phyloP scores from a whole-genome alignment of 2,797 vertebrate species.

The Paramormyrops hopkinsi region DNA sequence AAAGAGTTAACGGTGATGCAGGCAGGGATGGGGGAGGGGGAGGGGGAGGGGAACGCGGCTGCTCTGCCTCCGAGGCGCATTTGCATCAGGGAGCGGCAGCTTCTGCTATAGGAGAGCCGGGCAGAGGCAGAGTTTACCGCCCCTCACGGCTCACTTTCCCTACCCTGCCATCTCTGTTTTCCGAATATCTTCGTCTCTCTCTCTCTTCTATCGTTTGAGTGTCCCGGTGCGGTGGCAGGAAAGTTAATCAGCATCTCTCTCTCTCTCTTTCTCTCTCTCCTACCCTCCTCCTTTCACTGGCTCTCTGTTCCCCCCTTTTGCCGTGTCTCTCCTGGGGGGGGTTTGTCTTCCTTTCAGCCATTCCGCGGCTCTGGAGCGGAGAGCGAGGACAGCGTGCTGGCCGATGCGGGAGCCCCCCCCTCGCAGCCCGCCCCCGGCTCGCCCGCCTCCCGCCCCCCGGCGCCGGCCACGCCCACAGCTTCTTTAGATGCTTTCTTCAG shows the following conservation, averaged over 20 bases:
- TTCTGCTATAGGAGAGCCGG: conserved; percentile 30
- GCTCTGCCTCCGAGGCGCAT: conserved; percentile 30
- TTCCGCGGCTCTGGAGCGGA: background rate
- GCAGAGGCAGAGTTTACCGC: conserved; percentile 11
- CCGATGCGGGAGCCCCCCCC: conserved; percentile 23
- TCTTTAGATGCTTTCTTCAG: conserved; percentile 44
- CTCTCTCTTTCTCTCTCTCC: conserved; percentile 14
- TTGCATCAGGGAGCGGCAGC: conserved; percentile 35
- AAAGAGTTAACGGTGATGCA: conserved; percentile 41
- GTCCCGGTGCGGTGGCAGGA: conserved; percentile 5
- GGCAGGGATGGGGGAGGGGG: conserved; percentile 35
- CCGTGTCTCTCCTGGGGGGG: conserved; percentile 12
- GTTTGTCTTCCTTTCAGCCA: background rate
- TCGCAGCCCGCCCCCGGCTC: background rate
- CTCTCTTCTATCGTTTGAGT: background rate
- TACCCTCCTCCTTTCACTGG: background rate
- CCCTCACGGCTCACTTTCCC: conserved; percentile 15
- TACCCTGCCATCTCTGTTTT: background rate
- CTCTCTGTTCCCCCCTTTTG: background rate
- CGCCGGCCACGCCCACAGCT: conserved; percentile 24
- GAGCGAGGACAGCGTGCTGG: conserved; percentile 21
- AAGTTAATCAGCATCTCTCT: conserved; percentile 28
- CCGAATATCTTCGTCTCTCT: background rate
- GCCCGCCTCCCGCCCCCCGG: conserved; percentile 8
- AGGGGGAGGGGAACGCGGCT: conserved; percentile 13